Base-by-base conservation (phyloP, 2,113 vertebrate species). In the Girardinichthys multiradiatus region DNA sequence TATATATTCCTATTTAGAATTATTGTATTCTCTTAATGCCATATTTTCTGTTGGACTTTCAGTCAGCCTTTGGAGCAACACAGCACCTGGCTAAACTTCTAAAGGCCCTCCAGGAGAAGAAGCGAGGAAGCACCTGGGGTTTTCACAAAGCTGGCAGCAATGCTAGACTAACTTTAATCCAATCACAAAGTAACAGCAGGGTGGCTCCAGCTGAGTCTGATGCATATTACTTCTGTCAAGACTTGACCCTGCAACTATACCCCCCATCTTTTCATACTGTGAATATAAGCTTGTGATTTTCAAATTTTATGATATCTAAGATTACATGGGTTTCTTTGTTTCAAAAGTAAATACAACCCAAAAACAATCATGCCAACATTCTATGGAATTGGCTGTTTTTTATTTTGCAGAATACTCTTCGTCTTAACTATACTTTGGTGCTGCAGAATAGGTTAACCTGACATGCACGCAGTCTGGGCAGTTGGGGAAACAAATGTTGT, bases 61-160 rank as follows among this genome's bases (percentile, higher is more conserved):
- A 51, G 5, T 35, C 35, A 35, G 10, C 10, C 62, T 35, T 74
- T 61, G 5, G 29, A 67, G 42, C 57, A 76, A 74, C 79, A 72
- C 68, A 45, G 60, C 84, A 79, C 59, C 64, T 11, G 35, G 45
- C 35, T 72, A 78, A 86, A 82, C 59, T 70, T 81, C 65, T 27
- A 76, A 69, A 80, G 72, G 74, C 6, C 82, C 68, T 79, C 65
- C 0, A n/a, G 84, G 83, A 67, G 65, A 51, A 84, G 63, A 70
- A 68, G 64, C 61, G 82, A 87, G 88, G 87, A 89, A 89, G 67
- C 83, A 87, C 83, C 87, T 87, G 84, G 74, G 86, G 81, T 80
- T 86, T 77, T 82, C 64, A 37, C 62, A 66, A 83, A 86, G 72
- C 61, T 72, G 77, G 76, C 70, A 70, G 81, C 75, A 54, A 62